A percentile compares a stretch with the other conserved stretches of the same genome.
phyloP scores from a whole-genome alignment of 2,113 vertebrate species.

The Ascaphus truei region DNA sequence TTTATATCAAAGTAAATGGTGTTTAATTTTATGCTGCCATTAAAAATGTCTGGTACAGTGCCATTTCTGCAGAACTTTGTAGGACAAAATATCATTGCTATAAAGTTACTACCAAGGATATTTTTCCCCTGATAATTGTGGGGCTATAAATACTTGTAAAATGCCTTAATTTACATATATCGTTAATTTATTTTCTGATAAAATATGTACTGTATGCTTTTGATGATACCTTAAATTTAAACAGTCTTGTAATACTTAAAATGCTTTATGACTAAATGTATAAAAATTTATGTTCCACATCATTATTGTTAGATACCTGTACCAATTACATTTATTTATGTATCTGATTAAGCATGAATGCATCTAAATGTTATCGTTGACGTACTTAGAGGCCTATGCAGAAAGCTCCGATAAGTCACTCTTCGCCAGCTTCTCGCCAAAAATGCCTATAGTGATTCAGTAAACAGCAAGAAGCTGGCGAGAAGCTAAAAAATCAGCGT shows the following conservation, averaged over 20 bases:
- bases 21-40: slow-evolving; percentile 76
- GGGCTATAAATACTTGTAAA: background rate
- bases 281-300: too few species aligned
- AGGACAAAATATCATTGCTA: slow-evolving; percentile 53
- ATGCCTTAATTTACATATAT: slow-evolving; percentile 22
- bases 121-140: slow-evolving; percentile 39
- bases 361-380: too few species aligned
- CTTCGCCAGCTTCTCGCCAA: too few species aligned
- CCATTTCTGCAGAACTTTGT: slow-evolving; percentile 58
- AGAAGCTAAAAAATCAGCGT: too few species aligned
- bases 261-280: background rate
- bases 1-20: slow-evolving; percentile 69
- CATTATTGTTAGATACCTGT: too few species aligned
- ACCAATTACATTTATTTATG: too few species aligned
- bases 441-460: too few species aligned
- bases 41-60: slow-evolving; percentile 61
- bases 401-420: too few species aligned
- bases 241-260: background rate
- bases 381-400: too few species aligned
- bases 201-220: slow-evolving; percentile 15
- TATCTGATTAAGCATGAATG: too few species aligned
- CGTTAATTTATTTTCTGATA: background rate
- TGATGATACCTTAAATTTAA: background rate
- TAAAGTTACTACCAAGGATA: slow-evolving; percentile 43
- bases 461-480: too few species aligned